These are phyloP conservation scores for Asbolus verrucosus DNA, from an alignment of 1,140 invertebrate genomes.

Conservation along the genomic window DNA sequence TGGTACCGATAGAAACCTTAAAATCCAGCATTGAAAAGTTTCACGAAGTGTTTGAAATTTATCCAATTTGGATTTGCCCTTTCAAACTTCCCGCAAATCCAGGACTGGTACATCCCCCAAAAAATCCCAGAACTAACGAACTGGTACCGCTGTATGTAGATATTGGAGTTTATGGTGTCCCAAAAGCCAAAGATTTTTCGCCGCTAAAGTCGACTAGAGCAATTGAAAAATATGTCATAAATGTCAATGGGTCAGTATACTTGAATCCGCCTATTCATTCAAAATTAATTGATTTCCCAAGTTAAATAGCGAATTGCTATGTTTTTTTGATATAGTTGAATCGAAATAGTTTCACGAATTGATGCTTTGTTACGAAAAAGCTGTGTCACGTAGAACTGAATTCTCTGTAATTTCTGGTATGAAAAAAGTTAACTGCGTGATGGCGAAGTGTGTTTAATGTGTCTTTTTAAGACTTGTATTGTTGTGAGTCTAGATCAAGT, in stretches of 20 bases:
- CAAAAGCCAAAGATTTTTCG: constrained; percentile 74
- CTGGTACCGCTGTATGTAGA: constrained; percentile 79
- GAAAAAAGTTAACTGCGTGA: background rate
- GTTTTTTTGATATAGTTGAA: too few species aligned
- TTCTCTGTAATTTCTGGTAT: background rate
- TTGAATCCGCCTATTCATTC: constrained; percentile 10
- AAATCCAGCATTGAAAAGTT: constrained; percentile 74
- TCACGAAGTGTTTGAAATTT: constrained; percentile 79
- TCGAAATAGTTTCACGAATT: constrained; percentile 5
- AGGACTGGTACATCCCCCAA: constrained; percentile 76
- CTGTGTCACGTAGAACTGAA: background rate
- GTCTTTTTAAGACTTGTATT: too few species aligned
- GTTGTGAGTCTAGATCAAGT: too few species aligned
- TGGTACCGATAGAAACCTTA: constrained; percentile 77
- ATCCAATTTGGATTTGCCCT: constrained; percentile 88
- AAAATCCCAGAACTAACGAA: constrained; percentile 56
- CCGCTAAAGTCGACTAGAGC: constrained; percentile 75
- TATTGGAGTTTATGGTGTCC: constrained; percentile 85
- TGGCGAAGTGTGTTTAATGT: too few species aligned
- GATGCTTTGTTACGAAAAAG: background rate
- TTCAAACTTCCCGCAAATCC: constrained; percentile 78
- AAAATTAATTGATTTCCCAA: background rate
- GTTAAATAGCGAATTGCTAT: background rate
- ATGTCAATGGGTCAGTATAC: constrained; percentile 72
- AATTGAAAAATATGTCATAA: constrained; percentile 78